phyloP scores from a whole-genome alignment of 2,113 vertebrate genomes.

The Ceyx melanurus region DNA sequence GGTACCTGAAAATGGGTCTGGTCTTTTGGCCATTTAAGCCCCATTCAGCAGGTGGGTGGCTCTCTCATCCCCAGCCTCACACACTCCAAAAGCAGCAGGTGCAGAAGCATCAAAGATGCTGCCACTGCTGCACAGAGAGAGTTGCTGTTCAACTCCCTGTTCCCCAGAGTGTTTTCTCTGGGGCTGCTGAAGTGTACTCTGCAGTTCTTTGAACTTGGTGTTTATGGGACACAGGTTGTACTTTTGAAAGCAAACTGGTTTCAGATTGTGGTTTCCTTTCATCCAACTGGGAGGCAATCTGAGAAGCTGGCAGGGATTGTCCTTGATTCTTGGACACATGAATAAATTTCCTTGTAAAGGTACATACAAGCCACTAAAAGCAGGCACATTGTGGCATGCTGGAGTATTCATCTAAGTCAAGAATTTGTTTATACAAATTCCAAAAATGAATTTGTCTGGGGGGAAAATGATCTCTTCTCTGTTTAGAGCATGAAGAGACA shows the following conservation, averaged over 20 bases:
- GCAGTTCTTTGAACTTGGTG: not conserved
- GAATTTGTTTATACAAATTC: slow-evolving; percentile 35
- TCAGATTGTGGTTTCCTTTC: slow-evolving; percentile 31
- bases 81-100: not conserved
- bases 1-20: fast-evolving
- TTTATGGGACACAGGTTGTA: not conserved
- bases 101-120: not conserved
- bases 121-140: not conserved
- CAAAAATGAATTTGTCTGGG: slow-evolving; percentile 18
- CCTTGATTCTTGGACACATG: not conserved
- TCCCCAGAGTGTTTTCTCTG: not conserved
- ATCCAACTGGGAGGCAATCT: slow-evolving; percentile 9
- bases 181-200: not conserved
- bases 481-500: not conserved
- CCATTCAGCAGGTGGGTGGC: fast-evolving
- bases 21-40: not conserved
- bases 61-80: not conserved
- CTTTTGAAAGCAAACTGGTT: slow-evolving; percentile 16
- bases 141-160: not conserved
- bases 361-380: not conserved
- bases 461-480: not conserved
- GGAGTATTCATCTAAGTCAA: not conserved
- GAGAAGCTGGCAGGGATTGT: slow-evolving; percentile 12
- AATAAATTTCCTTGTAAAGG: slow-evolving; percentile 27
- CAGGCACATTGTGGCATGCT: not conserved